Evolutionary conservation across 2,888 invertebrate species (phyloP), one percentile per base, ranked within the genome.

Genomic region (Drosophila testacea): DNA sequence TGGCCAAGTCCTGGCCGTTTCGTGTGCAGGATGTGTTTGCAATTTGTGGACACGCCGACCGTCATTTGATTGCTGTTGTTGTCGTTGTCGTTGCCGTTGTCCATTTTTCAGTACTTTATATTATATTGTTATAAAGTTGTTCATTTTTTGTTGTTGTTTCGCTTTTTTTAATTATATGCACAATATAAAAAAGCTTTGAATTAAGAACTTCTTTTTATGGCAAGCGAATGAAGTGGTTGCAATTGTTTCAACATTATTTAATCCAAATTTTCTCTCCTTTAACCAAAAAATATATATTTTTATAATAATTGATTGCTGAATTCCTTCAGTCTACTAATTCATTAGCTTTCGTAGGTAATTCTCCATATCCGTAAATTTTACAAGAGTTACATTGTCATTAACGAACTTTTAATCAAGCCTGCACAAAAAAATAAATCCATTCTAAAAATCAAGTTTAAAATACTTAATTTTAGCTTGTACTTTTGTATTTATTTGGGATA

Each of bases 41-140:
- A 89, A 89, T 88, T 89, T 89, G 88, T 85, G 89, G 88, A 89
- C 87, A 89, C 83, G 81, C 86, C 81, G 83, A 79, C 83, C 79
- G 73, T 72, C 83, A 80, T 84, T 87, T 83, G 79, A 82, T 74
- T 73, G 73, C 65, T 60, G 57, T 72, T 75, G 61, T 65, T 71
- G 55, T 63, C 62, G 39, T 56, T 57, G 50, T 34, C 38, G 46
- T 69, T 63, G 55, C 34, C 65, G 57, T 67, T 69, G 61, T 74
- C 70, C 39, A 67, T 68, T 72, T 73, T 70, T 46, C 62, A 59
- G 50, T 36, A 67, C 57, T 74, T 69, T 68, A 62, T 75, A 68
- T 68, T 65, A 61, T 69, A 72, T 77, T 63, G 60, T 56, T 75
- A 64, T 52, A 56, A 55, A 51, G 47, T 68, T 68, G 52, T 59